Conservation (phyloP, 2,888 invertebrate species). For the Latrodectus elegans region DNA sequence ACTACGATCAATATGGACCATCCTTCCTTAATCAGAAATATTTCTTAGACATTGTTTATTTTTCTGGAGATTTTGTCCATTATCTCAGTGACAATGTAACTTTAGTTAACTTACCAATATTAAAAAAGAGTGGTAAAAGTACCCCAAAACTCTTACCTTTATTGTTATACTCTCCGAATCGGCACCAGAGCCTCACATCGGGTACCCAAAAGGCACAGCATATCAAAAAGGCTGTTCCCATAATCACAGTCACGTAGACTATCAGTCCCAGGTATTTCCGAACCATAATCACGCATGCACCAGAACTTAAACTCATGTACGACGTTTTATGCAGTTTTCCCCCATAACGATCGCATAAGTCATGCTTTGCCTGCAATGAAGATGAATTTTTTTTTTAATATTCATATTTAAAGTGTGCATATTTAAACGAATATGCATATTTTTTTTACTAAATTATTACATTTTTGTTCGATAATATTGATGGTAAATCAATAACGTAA, state of each 20-base stretch:
- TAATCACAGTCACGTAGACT: constrained; percentile 15
- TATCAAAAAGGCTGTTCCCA: constrained; percentile 22
- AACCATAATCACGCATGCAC: not conserved
- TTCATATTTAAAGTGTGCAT: too few relatives aligned
- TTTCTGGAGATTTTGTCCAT: too few relatives aligned
- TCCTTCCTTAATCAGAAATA: too few relatives aligned
- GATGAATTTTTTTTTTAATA: too few relatives aligned
- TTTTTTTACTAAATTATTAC: too few relatives aligned
- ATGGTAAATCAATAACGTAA: too few relatives aligned
- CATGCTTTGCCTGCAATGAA: constrained; percentile 23
- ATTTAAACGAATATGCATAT: too few relatives aligned
- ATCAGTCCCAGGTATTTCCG: constrained; percentile 15
- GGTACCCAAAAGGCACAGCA: constrained; percentile 45
- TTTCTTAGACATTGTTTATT: too few relatives aligned
- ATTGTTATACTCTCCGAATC: not conserved
- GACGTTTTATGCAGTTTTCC: not conserved
- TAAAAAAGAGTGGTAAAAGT: too few relatives aligned
- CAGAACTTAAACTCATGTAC: not conserved
- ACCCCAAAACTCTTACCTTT: constrained; percentile 24
- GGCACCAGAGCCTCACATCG: constrained; percentile 36
- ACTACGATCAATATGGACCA: too few relatives aligned
- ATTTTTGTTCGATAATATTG: too few relatives aligned
- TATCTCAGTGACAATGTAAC: too few relatives aligned
- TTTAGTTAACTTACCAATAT: not conserved
- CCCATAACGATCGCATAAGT: constrained; percentile 28